Conservation (phyloP, 2,113 vertebrate species). For the Gavialis gangeticus region DNA sequence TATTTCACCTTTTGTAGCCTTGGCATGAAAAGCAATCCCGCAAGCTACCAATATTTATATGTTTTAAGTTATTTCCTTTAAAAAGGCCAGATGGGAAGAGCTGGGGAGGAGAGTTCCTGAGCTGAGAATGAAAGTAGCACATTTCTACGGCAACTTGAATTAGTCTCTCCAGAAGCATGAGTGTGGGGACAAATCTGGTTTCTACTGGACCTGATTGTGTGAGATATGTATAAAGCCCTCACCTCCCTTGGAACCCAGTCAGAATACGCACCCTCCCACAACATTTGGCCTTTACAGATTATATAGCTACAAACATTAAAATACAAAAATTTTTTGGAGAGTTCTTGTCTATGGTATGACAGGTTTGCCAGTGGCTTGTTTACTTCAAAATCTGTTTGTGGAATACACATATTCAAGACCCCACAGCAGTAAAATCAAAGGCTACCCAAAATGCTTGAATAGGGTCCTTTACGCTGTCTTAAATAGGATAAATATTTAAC, state of each 20-base stretch:
- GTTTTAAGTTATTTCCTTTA: conserved; percentile 41
- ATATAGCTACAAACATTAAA: background rate
- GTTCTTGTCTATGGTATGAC: background rate
- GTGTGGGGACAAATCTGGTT: background rate
- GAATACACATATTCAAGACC: background rate
- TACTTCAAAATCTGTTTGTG: background rate
- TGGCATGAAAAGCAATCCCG: background rate
- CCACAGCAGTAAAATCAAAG: background rate
- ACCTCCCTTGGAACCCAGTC: background rate
- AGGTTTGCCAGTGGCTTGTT: conserved; percentile 5
- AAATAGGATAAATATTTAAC: background rate
- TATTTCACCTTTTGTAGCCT: conserved; percentile 9
- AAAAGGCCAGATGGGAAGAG: conserved; percentile 17
- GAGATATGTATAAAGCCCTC: background rate
- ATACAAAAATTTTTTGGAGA: background rate
- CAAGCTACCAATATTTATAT: conserved; percentile 27
- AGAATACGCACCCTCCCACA: background rate
- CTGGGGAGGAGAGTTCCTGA: conserved; percentile 53
- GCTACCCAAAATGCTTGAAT: background rate
- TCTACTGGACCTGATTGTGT: background rate
- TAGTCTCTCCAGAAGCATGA: background rate
- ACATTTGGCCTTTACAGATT: background rate
- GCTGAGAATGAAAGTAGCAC: conserved; percentile 75
- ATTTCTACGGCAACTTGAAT: conserved; percentile 35
- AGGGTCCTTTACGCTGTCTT: background rate